Conservation (phyloP, 2,797 vertebrate genomes). For the Trachops cirrhosus region DNA sequence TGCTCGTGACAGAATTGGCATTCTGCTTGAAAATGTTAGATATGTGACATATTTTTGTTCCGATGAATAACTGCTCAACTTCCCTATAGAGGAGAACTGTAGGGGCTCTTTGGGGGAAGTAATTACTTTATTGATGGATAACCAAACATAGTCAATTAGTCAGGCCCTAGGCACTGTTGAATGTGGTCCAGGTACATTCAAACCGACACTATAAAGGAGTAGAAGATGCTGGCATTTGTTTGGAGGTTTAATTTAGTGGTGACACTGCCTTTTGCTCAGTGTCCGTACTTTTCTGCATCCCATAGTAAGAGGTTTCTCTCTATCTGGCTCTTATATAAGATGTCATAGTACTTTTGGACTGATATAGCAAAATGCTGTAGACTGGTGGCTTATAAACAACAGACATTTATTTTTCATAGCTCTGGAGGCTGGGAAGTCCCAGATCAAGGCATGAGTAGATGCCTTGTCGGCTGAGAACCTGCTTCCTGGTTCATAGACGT, state of each 20-base stretch:
- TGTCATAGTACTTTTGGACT: not conserved
- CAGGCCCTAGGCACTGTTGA: not conserved
- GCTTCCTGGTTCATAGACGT: not conserved
- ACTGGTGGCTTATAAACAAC: not conserved
- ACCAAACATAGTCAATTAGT: not conserved
- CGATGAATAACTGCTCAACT: not conserved
- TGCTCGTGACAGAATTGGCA: not conserved
- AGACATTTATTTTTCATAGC: not conserved
- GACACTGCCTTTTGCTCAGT: not conserved
- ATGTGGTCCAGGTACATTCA: not conserved
- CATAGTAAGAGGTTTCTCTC: not conserved
- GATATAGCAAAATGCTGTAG: not conserved
- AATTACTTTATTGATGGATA: not conserved
- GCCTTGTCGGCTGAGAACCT: not conserved
- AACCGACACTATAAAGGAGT: not conserved
- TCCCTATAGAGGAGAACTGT: not conserved
- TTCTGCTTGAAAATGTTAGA: constrained; percentile 3
- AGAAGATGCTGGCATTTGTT: not conserved
- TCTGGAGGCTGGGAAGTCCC: not conserved
- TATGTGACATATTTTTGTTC: not conserved
- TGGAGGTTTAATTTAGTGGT: not conserved
- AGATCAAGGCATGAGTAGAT: not conserved
- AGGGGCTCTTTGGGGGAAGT: not conserved
- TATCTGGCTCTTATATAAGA: not conserved
- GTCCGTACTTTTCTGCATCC: not conserved